phyloP scores from a whole-genome alignment of 1,140 invertebrate species.

The Sesamia nonagrioides region DNA sequence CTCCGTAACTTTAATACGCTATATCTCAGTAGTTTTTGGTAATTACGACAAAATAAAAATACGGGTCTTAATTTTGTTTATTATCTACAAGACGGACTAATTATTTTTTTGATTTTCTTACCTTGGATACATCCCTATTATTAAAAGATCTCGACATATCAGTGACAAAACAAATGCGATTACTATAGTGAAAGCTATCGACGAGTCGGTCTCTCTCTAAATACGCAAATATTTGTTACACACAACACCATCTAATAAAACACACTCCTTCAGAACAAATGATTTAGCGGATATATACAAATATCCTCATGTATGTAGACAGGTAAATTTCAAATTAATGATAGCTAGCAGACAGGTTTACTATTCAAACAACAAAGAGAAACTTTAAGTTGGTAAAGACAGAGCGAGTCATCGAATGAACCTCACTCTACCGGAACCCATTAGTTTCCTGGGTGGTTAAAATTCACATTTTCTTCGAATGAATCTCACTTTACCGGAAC shows the following conservation, averaged over 20 bases:
- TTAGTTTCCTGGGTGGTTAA: background rate
- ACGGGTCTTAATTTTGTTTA: too few species aligned
- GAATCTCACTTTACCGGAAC: background rate
- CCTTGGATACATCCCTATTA: too few species aligned
- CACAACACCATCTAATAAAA: slow-evolving; percentile 26
- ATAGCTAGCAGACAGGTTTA: background rate
- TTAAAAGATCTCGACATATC: too few species aligned
- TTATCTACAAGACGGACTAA: too few species aligned
- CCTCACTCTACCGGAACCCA: background rate
- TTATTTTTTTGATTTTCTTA: too few species aligned
- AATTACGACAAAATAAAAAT: too few species aligned
- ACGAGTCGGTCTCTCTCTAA: background rate
- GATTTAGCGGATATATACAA: slow-evolving; percentile 13
- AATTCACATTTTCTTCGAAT: background rate
- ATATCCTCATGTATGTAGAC: background rate
- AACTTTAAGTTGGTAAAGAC: background rate
- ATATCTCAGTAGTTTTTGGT: too few species aligned
- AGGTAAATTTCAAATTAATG: background rate
- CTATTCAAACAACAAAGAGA: background rate
- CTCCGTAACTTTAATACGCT: too few species aligned
- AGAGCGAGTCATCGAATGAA: background rate
- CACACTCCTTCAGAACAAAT: slow-evolving; percentile 11
- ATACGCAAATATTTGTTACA: slow-evolving; percentile 18
- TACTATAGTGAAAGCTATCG: slow-evolving; percentile 43
- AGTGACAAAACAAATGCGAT: slow-evolving; percentile 36